These are phyloP conservation scores for Maconellicoccus hirsutus DNA, from an alignment of 1,140 invertebrate species.

Conservation along the genomic window DNA sequence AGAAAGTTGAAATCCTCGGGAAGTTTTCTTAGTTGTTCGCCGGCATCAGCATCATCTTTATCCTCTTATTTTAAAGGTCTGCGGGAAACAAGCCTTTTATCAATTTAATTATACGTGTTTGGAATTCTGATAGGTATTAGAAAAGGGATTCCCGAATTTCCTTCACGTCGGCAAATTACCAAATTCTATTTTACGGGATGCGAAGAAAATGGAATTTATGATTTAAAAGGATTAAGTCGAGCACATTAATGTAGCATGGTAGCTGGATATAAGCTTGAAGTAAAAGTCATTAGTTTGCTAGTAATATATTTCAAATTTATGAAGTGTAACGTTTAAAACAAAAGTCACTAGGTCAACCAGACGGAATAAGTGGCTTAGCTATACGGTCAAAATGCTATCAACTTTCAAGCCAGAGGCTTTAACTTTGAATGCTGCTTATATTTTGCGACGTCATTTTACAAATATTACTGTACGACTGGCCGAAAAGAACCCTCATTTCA, in stretches of 20 bases:
- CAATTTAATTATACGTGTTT: conserved; percentile 9
- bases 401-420: neutral
- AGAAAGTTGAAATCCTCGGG: neutral
- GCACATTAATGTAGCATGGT: neutral
- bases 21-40: neutral
- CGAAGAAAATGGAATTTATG: conserved; percentile 9
- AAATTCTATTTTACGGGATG: conserved; percentile 2
- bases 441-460: no score
- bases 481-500: no score
- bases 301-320: conserved; percentile 1
- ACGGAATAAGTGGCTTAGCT: conserved; percentile 2
- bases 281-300: conserved; percentile 4
- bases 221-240: conserved; percentile 9
- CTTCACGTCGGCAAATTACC: conserved; percentile 7
- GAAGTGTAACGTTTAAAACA: conserved; percentile 9
- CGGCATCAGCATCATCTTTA: neutral
- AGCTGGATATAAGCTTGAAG: neutral
- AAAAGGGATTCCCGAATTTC: conserved; percentile 7
- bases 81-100: neutral
- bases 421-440: neutral
- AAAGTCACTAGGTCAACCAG: conserved; percentile 7
- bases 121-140: conserved; percentile 3
- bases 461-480: no score
- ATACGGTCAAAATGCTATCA: neutral
- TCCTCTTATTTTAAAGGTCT: neutral